Conservation (phyloP, 2,113 vertebrate species). For the Zingel zingel region DNA sequence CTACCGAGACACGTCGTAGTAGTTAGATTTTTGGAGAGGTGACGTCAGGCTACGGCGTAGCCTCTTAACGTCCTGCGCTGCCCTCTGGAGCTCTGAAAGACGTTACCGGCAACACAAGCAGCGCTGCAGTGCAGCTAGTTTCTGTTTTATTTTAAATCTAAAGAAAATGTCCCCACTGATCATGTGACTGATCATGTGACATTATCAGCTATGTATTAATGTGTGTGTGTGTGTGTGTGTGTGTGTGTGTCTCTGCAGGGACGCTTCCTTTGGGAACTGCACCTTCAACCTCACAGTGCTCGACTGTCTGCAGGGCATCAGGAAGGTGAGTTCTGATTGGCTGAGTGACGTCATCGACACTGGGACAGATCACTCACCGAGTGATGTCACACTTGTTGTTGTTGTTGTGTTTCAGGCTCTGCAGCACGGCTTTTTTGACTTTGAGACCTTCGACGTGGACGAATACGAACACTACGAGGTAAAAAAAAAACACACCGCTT, state of each 20-base stretch:
- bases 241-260: constrained; percentile 80
- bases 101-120: too few relatives aligned
- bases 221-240: not conserved
- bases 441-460: constrained; percentile 95
- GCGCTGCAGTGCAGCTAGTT: too few relatives aligned
- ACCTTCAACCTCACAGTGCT: constrained; percentile 94
- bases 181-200: too few relatives aligned
- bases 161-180: too few relatives aligned
- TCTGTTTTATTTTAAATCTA: too few relatives aligned
- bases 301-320: constrained; percentile 96
- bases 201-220: not conserved
- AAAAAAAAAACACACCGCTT: constrained; percentile 31
- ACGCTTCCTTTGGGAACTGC: constrained; percentile 96
- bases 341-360: not conserved
- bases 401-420: constrained; percentile 88
- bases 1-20: too few relatives aligned
- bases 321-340: constrained; percentile 88
- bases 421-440: constrained; percentile 96
- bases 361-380: not conserved
- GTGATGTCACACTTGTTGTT: not conserved
- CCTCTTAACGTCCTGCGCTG: too few relatives aligned
- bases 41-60: too few relatives aligned
- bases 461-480: constrained; percentile 99
- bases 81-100: too few relatives aligned
- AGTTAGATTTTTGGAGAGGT: too few relatives aligned